Percentiles rank a stretch among this genome's conserved stretches.
phyloP scores from a whole-genome alignment of 2,797 vertebrate genomes.

The Amphiprion clarkii region DNA sequence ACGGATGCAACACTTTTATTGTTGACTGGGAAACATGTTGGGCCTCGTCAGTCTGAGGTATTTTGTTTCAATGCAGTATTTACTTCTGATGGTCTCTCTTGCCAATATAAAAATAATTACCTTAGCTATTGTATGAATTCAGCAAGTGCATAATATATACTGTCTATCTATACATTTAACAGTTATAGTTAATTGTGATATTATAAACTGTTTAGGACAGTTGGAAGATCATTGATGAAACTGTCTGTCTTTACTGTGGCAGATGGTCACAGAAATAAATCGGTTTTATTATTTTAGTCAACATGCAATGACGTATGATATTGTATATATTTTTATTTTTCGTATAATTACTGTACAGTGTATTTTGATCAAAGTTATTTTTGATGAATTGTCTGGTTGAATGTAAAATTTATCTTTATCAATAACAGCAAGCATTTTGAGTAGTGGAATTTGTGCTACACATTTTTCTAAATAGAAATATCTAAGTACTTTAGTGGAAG shows the following conservation, averaged over 20 bases:
- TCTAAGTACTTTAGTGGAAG: slow-evolving; percentile 52
- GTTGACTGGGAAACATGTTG: neutral
- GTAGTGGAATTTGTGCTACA: slow-evolving; percentile 72
- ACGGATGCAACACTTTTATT: neutral
- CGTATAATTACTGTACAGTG: slow-evolving; percentile 74
- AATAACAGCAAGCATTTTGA: slow-evolving; percentile 65
- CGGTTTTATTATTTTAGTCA: slow-evolving; percentile 68
- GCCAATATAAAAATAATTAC: slow-evolving; percentile 33
- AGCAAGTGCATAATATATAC: slow-evolving; percentile 58
- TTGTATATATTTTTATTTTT: slow-evolving; percentile 74
- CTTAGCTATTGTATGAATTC: slow-evolving; percentile 52
- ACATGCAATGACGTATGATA: slow-evolving; percentile 53
- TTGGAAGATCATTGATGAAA: slow-evolving; percentile 26
- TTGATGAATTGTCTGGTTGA: slow-evolving; percentile 77
- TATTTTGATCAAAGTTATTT: slow-evolving; percentile 83
- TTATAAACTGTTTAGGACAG: slow-evolving; percentile 38
- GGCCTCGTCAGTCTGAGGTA: neutral
- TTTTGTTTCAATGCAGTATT: slow-evolving; percentile 31
- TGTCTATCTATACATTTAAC: slow-evolving; percentile 47
- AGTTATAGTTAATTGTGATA: slow-evolving; percentile 58
- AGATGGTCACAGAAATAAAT: slow-evolving; percentile 43
- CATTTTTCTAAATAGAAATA: slow-evolving; percentile 69
- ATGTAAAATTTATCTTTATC: slow-evolving; percentile 75
- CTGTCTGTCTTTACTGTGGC: slow-evolving; percentile 32
- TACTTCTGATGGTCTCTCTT: slow-evolving; percentile 32